A percentile compares a stretch with the other conserved stretches of the same genome.
phyloP scores from a whole-genome alignment of 2,888 invertebrate species.

The Steinernema hermaphroditum region DNA sequence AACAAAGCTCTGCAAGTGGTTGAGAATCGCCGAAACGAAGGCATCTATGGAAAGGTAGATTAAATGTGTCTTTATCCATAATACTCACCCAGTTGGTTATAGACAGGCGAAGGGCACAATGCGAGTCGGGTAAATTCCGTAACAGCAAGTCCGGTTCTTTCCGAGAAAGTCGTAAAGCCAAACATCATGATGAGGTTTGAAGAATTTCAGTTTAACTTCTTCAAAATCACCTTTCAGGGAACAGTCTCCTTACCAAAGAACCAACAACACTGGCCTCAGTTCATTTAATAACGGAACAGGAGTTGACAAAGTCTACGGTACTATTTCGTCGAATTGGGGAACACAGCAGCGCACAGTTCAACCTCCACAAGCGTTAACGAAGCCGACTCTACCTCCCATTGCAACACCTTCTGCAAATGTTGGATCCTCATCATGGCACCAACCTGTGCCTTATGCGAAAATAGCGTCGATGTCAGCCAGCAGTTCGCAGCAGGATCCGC shows the following conservation, averaged over 20 bases:
- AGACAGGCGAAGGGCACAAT: constrained; percentile 32
- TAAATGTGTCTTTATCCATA: neutral
- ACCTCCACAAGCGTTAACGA: neutral
- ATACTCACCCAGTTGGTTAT: neutral
- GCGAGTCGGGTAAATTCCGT: constrained; percentile 40
- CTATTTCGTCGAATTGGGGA: constrained; percentile 16
- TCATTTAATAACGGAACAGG: neutral
- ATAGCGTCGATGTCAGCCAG: constrained; percentile 41
- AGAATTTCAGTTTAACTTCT: too few species aligned
- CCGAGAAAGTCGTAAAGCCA: neutral
- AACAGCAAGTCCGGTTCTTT: constrained; percentile 9
- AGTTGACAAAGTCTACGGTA: neutral
- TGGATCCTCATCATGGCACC: neutral
- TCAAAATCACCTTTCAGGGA: constrained; percentile 32
- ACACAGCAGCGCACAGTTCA: neutral
- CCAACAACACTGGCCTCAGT: neutral
- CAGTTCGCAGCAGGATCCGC: constrained; percentile 51
- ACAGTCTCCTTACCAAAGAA: constrained; percentile 49
- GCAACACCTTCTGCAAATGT: constrained; percentile 13
- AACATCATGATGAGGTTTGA: constrained; percentile 14
- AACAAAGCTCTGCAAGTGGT: constrained; percentile 9
- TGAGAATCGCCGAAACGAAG: constrained; percentile 7
- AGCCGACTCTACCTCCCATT: neutral
- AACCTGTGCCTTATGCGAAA: constrained; percentile 28
- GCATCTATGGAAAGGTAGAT: neutral